Evolutionary conservation across 1,140 invertebrate species (phyloP), one percentile per base, ranked within the genome.

Genomic region (Planococcus citri): DNA sequence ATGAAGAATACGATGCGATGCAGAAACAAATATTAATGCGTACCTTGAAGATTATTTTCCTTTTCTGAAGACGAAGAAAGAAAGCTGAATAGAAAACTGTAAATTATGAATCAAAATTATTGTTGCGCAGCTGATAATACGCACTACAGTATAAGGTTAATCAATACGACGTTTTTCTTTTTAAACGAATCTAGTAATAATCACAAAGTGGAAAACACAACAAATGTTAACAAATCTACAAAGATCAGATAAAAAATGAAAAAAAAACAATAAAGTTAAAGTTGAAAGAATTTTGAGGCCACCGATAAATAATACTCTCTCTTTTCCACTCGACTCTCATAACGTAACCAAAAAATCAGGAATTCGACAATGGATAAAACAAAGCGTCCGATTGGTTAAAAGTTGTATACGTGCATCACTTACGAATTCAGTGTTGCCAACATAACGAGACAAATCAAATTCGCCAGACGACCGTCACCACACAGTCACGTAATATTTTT

Each of bases 111-210:
- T 9, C n/a, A n/a, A 24, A 64, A 25, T 25, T 64, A 64, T 64
- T 25, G 60, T 64, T 64, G 60, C 60, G 22, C 60, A 64, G 60
- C 60, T 64, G 60, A 64, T 64, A 64, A 64, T 64, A 64, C 22
- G 60, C 60, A 64, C 21, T 64, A 14, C 21, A 20, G n/a, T n/a
- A 22, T 14, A 64, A 64, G 24, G 25, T 9, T 64, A 64, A 64
- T 64, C 60, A 64, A 64, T 64, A 64, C 60, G n/a, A n/a, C n/a
- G 25, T 25, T 27, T n/a, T 64, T 64, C 21, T 27, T 64, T 12
- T 17, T 6, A 64, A 64, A 64, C 3, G 24, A 17, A 4, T 22
- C 10, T 24, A 25, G 25, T 3, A 64, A 25, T 64, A 64, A 64
- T 64, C 25, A 64, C 21, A 25, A 64, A 64, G 24, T 20, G 10